Base-by-base conservation (phyloP, 1,140 invertebrate species). In the Caenorhabditis brenneri region DNA sequence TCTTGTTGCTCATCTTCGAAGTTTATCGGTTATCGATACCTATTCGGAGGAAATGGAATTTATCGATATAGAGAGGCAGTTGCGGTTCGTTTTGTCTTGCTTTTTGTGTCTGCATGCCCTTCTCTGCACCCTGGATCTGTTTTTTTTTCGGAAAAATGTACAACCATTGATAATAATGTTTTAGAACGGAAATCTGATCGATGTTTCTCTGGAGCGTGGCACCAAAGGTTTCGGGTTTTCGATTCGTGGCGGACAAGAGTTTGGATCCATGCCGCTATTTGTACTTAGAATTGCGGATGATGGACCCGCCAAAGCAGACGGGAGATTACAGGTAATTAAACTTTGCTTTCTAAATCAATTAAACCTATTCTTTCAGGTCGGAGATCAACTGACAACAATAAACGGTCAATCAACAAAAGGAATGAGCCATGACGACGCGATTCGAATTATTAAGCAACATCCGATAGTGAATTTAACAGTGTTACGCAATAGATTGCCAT, bases 221-320 rank as follows among this genome's bases (percentile, higher is more conserved):
- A 93, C 93, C 16, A 93, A 94, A 86, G 95, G 95, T 10, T 96
- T 95, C 91, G 95, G 95, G 22, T 95, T 95, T 88, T 95, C 94
- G 85, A 96, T 95, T 87, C 93, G 95, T 31, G 95, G 95, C 2
- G 95, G 95, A 16, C 92, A 93, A 81, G 95, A 95, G 89, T 95
- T 95, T 90, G 94, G 95, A 88, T 94, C 94, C 87, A 95, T 95
- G 94, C 94, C 95, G 9, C 90, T 95, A 22, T 95, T 94, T 92
- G 94, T 95, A 16, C 91, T 87, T n/a, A 48, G 84, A 83, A 86
- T 80, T 19, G 81, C 83, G 12, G 85, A 81, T 42, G 79, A 82
- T 33, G 83, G 80, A 49, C 83, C 80, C 9, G 83, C 84, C 15
- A 85, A 58, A 53, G 81, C 65, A 2, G 79, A 78, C 24, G 58